Evolutionary conservation across 1,140 invertebrate species (phyloP), one percentile per base, ranked within the genome.

Genomic region (Tribolium castaneum): DNA sequence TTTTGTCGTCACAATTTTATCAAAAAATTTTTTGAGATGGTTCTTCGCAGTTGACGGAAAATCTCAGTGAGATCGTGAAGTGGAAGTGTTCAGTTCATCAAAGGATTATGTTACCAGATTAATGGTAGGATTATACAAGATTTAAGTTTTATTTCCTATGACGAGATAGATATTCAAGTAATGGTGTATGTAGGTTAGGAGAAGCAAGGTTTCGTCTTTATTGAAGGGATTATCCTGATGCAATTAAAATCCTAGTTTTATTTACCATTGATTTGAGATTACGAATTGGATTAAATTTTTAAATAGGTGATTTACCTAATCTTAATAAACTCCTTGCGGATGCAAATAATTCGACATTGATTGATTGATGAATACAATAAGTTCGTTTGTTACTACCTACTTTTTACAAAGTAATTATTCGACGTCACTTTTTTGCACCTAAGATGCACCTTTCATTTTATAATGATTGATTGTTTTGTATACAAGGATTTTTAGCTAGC

Each of bases 31-130:
- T 66, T 66, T 66, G 59, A 66, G 9, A 12, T 4, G 10, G 3
- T 66, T 66, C 34, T 35, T 66, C 30, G 13, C 16, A 14, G 13
- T n/a, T 30, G 22, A 25, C 22, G 22, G 3, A 30, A 30, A 30
- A 9, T n/a, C 39, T 45, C 2, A 45, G 9, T 45, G 39, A 10
- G n/a, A n/a, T 45, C 2, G 39, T 45, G 39, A n/a, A 45, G 39
- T 45, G 39, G 9, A 45, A 45, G 39, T 45, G 39, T 45, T 2
- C n/a, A 45, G 39, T 2, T 45, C n/a, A 45, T 45, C 12, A 34
- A 66, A 35, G 59, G 59, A 66, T 66, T 66, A 66, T 66, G 59
- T 66, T 30, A 22, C 59, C 59, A 13, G 39, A 9, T n/a, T 45
- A 45, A 45, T 45, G 39, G 39, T 45, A 45, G 9, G 39, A 30